Base-by-base conservation (phyloP, 2,113 vertebrate genomes). In the Thamnophis sirtalis region DNA sequence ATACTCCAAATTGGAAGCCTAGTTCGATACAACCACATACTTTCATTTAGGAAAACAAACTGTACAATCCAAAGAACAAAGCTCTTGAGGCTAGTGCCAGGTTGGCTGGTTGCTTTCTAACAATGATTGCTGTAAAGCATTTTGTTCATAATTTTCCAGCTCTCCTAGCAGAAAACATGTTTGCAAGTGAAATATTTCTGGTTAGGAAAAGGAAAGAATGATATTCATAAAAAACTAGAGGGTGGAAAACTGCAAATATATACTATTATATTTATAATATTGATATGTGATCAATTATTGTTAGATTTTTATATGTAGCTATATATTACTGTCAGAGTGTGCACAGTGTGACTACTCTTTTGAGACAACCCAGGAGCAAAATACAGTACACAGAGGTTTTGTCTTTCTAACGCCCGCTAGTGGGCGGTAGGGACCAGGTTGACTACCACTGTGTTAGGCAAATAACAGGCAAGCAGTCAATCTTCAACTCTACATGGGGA, bases 1-100 rank as follows among this genome's bases (percentile, higher is more conserved):
- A 5, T 11, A 92, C 38, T 96, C 90, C 9, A 95, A 9, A 92
- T 96, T 96, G 0, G 94, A 95, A 80, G 97, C 96, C 97, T 98
- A 53, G n/a, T 86, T 93, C 63, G 91, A n/a, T 87, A 91, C 50
- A 94, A 28, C 19, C 53, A 54, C 13, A 68, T 68, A 33, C 48
- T 22, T 89, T 73, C 54, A 26, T 60, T 51, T 43, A 43, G 8
- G 48, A 24, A 84, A 56, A 51, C 4, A 26, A 22, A 92, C 38
- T 54, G 5, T 28, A n/a, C 53, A 88, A 9, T 19, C 73, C n/a
- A 54, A 55, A 89, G 49, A 51, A 51, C 33, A 89, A 10, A 89
- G n/a, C 60, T 43, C 4, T 2, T 55, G 33, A 11, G 26, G 11
- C 68, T 38, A 38, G 68, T 19, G 3, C 19, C 33, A 38, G 5